Evolutionary conservation across 2,888 invertebrate species (phyloP).

Genomic region (Limnephilus marmoratus): DNA sequence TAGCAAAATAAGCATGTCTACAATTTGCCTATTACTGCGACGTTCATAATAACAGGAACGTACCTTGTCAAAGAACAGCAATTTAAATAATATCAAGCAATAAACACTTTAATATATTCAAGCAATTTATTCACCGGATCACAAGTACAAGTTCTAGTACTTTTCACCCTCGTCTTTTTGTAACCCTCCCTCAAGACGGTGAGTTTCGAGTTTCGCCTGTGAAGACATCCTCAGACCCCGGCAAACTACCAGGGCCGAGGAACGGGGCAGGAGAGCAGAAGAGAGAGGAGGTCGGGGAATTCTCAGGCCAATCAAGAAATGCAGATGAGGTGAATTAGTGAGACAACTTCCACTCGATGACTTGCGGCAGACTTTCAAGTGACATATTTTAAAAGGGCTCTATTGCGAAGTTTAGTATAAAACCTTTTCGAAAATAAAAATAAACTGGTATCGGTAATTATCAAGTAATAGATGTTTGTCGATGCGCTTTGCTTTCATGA

Average conservation of each 20-base stretch:
- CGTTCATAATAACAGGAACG: background rate
- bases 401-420: background rate
- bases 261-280: background rate
- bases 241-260: background rate
- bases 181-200: constrained; percentile 13
- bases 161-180: background rate
- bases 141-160: background rate
- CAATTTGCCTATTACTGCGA: background rate
- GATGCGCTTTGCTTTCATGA: too few relatives aligned
- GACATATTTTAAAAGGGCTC: background rate
- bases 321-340: constrained; percentile 65
- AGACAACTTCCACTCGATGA: constrained; percentile 61
- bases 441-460: too few relatives aligned
- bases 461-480: background rate
- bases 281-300: constrained; percentile 52
- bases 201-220: constrained; percentile 14
- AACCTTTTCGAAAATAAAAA: too few relatives aligned
- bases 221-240: constrained; percentile 16
- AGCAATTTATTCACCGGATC: constrained; percentile 33
- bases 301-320: constrained; percentile 66
- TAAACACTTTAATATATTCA: constrained; percentile 39
- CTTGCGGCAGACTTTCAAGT: constrained; percentile 57
- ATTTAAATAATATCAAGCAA: constrained; percentile 13
- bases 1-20: background rate
- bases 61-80: background rate